Evolutionary conservation across 2,797 vertebrate species (phyloP), one percentile per base, ranked within the genome.

Genomic region (Calcarius lapponicus): DNA sequence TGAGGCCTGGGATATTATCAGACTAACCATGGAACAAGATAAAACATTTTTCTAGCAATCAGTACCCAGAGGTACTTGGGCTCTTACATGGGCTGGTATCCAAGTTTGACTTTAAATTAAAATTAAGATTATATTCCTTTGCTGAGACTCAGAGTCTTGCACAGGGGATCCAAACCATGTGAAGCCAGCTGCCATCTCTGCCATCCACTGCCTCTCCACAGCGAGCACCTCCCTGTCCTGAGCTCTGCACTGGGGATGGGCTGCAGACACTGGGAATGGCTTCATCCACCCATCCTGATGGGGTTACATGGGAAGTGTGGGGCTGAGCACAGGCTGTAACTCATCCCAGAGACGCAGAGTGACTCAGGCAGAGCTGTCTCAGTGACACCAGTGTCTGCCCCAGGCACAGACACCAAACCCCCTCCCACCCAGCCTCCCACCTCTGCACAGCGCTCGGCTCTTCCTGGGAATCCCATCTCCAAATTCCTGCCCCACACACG

Each of bases 41-140:
- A 72, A 89, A 92, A 60, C 58, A 58, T 65, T 88, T 53, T 84
- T 71, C 56, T 65, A 58, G 48, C 54, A 45, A 40, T 78, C 8
- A 4, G 72, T 69, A 90, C 61, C 70, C 1, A 1, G 86, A 91
- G 58, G 53, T 92, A 78, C 88, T 53, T 19, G 53, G 74, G 32
- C 20, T 81, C 40, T 84, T 54, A 48, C 9, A 10, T 0, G 11
- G 69, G 84, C 86, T 54, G 28, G 24, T 53, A 74, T 57, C 75
- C 85, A 86, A 74, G n/a, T 51, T 31, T 71, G 61, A 75, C 82
- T 72, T 90, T 34, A 18, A 85, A 86, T 74, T 86, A 74, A 67
- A 60, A 67, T 67, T 24, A 38, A 93, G 50, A 83, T 62, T 62
- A 78, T 69, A 62, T 93, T 95, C 61, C 89, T 92, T 48, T 80